Evolutionary conservation across 2,797 vertebrate genomes (phyloP).

Genomic region (Diplodus puntazzo): DNA sequence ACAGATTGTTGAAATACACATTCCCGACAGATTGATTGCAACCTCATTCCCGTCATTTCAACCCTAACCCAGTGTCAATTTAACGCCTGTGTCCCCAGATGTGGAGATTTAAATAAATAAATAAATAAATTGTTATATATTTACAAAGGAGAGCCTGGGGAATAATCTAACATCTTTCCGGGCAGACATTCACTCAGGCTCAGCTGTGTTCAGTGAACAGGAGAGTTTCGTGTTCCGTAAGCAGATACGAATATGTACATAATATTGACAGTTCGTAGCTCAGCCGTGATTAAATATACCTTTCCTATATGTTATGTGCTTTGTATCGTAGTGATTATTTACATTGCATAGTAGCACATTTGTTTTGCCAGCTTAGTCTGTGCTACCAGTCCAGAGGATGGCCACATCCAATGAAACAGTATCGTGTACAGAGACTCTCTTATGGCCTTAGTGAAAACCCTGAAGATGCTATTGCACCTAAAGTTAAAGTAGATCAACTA

Average conservation of each 20-base stretch:
- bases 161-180: conserved; percentile 5
- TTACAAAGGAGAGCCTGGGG: conserved; percentile 24
- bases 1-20: not conserved
- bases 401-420: not conserved
- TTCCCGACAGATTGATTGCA: not conserved
- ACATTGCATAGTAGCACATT: not conserved
- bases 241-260: not conserved
- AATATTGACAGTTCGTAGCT: not conserved
- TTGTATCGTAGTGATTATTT: not conserved
- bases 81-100: conserved; percentile 29
- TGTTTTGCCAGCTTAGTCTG: conserved; percentile 1
- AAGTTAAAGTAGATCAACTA: too few relatives aligned
- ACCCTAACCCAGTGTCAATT: not conserved
- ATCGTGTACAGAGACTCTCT: not conserved
- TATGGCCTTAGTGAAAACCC: not conserved
- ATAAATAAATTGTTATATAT: conserved; percentile 25
- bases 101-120: not conserved
- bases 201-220: conserved; percentile 39
- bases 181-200: conserved; percentile 10
- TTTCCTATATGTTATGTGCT: not conserved
- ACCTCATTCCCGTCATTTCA: not conserved
- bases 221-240: conserved; percentile 12
- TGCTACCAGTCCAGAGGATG: not conserved
- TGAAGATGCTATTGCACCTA: not conserved
- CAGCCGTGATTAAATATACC: not conserved